Evolutionary conservation across 2,113 vertebrate species (phyloP).

Genomic region (Laticauda laticaudata): DNA sequence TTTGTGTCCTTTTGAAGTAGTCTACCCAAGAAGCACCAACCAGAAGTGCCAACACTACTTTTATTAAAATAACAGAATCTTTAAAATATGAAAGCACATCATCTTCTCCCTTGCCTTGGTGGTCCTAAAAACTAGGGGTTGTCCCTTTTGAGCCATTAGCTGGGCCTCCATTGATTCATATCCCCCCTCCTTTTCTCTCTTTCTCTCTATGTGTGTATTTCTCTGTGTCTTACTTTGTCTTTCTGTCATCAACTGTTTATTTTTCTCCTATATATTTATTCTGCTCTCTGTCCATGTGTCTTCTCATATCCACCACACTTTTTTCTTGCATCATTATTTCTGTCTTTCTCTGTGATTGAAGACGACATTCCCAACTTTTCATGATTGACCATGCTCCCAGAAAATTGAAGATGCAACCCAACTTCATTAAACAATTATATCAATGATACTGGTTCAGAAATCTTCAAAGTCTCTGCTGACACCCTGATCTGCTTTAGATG

Average conservation of each 20-base stretch:
- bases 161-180: background rate
- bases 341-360: background rate
- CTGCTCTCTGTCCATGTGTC: background rate
- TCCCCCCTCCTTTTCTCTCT: background rate
- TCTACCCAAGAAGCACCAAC: background rate
- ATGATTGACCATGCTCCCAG: background rate
- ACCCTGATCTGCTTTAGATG: background rate
- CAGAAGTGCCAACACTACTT: background rate
- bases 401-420: background rate
- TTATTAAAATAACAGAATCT: background rate
- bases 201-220: background rate
- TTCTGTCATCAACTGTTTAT: background rate
- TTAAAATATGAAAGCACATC: background rate
- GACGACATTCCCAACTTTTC: background rate
- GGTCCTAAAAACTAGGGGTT: background rate
- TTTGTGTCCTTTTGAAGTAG: background rate
- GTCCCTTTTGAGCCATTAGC: background rate
- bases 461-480: background rate
- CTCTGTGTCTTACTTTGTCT: background rate
- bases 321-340: background rate
- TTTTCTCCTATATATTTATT: background rate
- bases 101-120: background rate
- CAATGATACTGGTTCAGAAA: background rate
- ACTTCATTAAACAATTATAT: background rate
- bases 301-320: background rate